phyloP scores from a whole-genome alignment of 2,113 vertebrate genomes.

The Poecile atricapillus region DNA sequence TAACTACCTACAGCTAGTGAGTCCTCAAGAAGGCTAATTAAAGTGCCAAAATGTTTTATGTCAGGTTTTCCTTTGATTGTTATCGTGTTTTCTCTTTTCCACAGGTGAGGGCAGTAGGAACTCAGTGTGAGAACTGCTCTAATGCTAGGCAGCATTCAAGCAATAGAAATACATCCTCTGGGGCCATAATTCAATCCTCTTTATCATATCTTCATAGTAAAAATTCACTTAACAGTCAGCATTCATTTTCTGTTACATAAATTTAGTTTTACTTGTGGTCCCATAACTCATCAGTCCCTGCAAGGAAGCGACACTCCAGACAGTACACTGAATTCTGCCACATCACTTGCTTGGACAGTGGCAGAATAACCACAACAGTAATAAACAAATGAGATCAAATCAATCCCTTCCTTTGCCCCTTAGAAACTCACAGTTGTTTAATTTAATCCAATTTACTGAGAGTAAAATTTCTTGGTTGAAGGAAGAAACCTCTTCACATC shows the following conservation, averaged over 20 bases:
- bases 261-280: neutral
- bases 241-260: neutral
- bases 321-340: neutral
- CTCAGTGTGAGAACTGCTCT: neutral
- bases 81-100: neutral
- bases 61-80: neutral
- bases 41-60: neutral
- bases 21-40: neutral
- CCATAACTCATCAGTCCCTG: neutral
- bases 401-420: neutral
- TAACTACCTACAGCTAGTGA: neutral
- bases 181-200: neutral
- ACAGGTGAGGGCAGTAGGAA: neutral
- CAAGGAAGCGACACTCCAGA: neutral
- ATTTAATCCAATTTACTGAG: neutral
- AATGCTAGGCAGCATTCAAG: neutral
- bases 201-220: neutral
- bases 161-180: neutral
- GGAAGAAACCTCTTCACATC: neutral
- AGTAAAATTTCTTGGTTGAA: neutral
- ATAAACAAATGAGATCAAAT: neutral
- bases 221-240: neutral
- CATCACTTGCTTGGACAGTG: neutral
- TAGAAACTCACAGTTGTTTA: neutral
- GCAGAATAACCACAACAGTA: neutral